Evolutionary conservation across 2,113 vertebrate genomes (phyloP).

Genomic region (Alethe castanea): DNA sequence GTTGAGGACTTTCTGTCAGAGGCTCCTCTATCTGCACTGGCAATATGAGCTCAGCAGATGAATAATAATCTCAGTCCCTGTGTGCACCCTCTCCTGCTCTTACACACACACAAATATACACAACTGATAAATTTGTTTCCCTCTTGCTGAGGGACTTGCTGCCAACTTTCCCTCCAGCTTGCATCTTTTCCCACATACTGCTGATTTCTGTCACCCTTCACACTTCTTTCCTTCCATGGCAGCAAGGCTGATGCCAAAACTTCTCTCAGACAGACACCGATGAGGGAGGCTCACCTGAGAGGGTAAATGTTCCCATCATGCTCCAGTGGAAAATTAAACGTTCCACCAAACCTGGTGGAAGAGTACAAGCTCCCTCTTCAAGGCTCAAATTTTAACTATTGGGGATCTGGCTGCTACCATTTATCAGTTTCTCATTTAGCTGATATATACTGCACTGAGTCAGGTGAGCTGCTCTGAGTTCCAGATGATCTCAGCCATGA

Average conservation of each 20-base stretch:
- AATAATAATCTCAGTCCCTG: background rate
- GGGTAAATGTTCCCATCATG: background rate
- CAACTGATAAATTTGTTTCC: background rate
- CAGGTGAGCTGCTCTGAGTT: background rate
- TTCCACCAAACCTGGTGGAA: background rate
- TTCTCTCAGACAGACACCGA: background rate
- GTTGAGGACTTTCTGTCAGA: background rate
- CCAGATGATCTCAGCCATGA: background rate
- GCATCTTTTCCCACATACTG: background rate
- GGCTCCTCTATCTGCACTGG: background rate
- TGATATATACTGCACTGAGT: background rate
- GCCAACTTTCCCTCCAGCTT: background rate
- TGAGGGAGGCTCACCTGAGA: accelerated
- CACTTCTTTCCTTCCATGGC: background rate
- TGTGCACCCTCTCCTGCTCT: background rate
- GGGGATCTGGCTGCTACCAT: background rate
- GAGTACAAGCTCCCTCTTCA: background rate
- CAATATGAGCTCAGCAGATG: background rate
- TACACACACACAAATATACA: background rate
- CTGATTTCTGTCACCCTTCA: background rate
- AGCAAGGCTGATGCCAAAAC: background rate
- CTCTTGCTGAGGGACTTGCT: background rate
- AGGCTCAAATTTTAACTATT: background rate
- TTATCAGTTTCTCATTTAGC: background rate
- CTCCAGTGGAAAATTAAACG: background rate